phyloP scores from a whole-genome alignment of 2,888 invertebrate species.

The Andrena camellia region DNA sequence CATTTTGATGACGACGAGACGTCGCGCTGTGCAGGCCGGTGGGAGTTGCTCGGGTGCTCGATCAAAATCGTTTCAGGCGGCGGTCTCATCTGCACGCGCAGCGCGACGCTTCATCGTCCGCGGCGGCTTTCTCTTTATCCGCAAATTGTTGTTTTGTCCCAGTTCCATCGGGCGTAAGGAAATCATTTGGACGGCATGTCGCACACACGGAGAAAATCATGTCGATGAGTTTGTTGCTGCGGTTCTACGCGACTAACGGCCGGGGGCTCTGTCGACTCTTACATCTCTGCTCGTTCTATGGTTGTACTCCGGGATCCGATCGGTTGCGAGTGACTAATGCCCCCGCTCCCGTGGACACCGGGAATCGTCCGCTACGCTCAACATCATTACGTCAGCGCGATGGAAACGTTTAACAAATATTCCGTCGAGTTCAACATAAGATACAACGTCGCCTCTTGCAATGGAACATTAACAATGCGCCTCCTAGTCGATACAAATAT shows the following conservation, averaged over 20 bases:
- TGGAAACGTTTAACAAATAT: conserved; percentile 30
- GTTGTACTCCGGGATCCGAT: neutral
- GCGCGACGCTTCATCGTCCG: conserved; percentile 22
- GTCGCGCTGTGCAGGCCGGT: neutral
- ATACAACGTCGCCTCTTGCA: conserved; percentile 21
- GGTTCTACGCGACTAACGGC: neutral
- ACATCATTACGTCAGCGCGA: conserved; percentile 13
- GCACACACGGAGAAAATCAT: conserved; percentile 48
- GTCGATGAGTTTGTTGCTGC: conserved; percentile 20
- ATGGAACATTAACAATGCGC: conserved; percentile 40
- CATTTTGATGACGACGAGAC: conserved; percentile 5
- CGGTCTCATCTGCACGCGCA: neutral
- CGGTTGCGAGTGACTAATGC: too few relatives aligned
- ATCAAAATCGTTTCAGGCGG: neutral
- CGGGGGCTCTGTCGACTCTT: neutral
- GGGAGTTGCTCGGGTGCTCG: too few relatives aligned
- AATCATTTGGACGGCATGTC: conserved; percentile 57
- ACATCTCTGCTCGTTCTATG: neutral
- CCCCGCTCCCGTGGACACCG: neutral
- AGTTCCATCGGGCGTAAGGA: conserved; percentile 31
- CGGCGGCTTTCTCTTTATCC: conserved; percentile 34
- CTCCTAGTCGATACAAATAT: conserved; percentile 15
- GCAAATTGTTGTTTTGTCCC: conserved; percentile 46
- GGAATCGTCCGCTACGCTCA: conserved; percentile 12
- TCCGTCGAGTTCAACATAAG: conserved; percentile 24